Base-by-base conservation (phyloP, 1,140 invertebrate genomes). In the Harlomillsia oculata region DNA sequence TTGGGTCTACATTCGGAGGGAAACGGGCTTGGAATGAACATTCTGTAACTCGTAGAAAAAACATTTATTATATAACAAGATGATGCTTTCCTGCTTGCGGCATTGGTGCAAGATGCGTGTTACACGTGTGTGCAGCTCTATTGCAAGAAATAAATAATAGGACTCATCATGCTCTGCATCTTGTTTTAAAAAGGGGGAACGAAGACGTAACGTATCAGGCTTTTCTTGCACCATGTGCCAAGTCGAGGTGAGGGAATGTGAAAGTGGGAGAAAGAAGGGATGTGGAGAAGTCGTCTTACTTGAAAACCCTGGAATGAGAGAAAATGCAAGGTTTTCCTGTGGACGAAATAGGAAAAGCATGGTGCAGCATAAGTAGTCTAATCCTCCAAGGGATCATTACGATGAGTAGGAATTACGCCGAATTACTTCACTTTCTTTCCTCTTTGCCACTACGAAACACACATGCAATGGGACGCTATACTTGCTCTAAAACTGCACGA, bases 381-480 rank as follows among this genome's bases (percentile, higher is more conserved):
- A 62, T 58, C 55, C 60, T 58, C 55, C 5, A 40, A 58, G 60
- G 60, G 55, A 62, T 62, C 60, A 62, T 62, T 62, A 62, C 60
- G 45, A 56, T 61, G 54, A 61, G 53, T 48, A 61, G 59, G 54
- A 61, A 61, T 61, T 60, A 60, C 48, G 46, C 32, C 43, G 51
- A 60, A 60, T 50, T 55, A 50, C 46, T 40, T 53, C 29, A 39
- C 52, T 50, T 48, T 29, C 29, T 46, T 50, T 40, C 43, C 34
- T 37, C 36, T 21, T 20, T 14, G 41, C 23, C 40, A 34, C 29
- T n/a, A n/a, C n/a, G n/a, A n/a, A n/a, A n/a, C n/a, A n/a, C n/a
- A n/a, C n/a, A n/a, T n/a, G n/a, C n/a, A n/a, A n/a, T n/a, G n/a
- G n/a, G n/a, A n/a, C n/a, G n/a, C n/a, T n/a, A n/a, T n/a, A n/a